A percentile compares a stretch with the other conserved stretches of the same genome.
Conservation (phyloP, 2,113 vertebrate species). For the Nycticorax nycticorax region DNA sequence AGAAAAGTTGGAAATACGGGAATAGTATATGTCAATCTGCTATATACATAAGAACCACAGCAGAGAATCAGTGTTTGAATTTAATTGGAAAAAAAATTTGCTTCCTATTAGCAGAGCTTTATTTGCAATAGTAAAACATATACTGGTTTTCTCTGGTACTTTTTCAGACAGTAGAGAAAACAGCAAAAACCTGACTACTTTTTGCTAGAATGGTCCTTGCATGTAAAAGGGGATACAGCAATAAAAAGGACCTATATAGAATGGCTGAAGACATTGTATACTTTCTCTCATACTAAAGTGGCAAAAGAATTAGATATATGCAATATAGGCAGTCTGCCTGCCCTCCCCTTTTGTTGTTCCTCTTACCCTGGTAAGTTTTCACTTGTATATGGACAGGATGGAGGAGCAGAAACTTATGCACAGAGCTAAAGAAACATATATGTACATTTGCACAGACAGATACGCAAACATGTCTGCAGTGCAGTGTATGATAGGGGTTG, state of each 20-base stretch:
- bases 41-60: neutral
- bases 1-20: neutral
- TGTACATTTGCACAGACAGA: neutral
- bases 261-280: neutral
- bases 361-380: neutral
- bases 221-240: neutral
- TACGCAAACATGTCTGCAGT: neutral
- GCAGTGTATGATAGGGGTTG: neutral
- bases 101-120: neutral
- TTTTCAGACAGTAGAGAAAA: neutral
- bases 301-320: neutral
- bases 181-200: neutral
- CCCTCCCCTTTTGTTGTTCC: neutral
- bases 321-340: neutral
- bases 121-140: neutral
- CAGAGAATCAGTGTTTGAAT: neutral
- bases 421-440: neutral
- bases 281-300: neutral
- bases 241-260: neutral
- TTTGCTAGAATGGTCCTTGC: neutral
- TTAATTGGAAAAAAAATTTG: neutral
- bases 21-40: neutral
- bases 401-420: neutral
- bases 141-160: neutral
- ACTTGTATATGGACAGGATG: neutral